Evolutionary conservation across 2,888 invertebrate genomes (phyloP).

Genomic region (Sphaerophoria taeniata): DNA sequence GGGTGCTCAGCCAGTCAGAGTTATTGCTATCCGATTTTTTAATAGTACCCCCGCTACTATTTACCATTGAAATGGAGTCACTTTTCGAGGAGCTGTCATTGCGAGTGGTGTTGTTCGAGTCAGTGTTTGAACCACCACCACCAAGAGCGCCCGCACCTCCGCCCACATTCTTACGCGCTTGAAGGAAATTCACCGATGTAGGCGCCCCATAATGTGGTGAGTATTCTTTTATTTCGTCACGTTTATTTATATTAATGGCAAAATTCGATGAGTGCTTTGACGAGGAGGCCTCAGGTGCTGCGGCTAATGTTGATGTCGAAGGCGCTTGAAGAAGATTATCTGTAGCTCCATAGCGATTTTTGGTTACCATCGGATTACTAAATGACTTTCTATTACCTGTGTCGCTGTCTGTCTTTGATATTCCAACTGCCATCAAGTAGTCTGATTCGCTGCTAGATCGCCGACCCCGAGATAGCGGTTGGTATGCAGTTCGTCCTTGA

Average conservation of each 20-base stretch:
- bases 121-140: constrained; percentile 54
- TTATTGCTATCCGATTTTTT: constrained; percentile 77
- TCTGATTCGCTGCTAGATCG: constrained; percentile 85
- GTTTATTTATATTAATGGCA: constrained; percentile 76
- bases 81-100: constrained; percentile 75
- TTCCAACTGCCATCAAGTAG: constrained; percentile 79
- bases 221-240: constrained; percentile 75
- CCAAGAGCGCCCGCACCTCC: constrained; percentile 14
- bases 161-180: constrained; percentile 53
- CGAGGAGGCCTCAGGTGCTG: constrained; percentile 48
- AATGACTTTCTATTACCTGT: constrained; percentile 77
- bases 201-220: constrained; percentile 77
- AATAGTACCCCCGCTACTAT: constrained; percentile 71
- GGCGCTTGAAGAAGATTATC: constrained; percentile 77
- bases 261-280: constrained; percentile 73
- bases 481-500: constrained; percentile 90
- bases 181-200: constrained; percentile 75
- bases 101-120: constrained; percentile 65
- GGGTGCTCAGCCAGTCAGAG: constrained; percentile 77
- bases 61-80: constrained; percentile 74
- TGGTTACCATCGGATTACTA: constrained; percentile 76
- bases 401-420: constrained; percentile 74
- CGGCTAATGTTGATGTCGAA: constrained; percentile 42
- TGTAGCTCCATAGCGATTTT: constrained; percentile 80
- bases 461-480: constrained; percentile 87